Evolutionary conservation across 2,113 vertebrate species (phyloP), one percentile per base, ranked within the genome.

Genomic region (Sinocyclocheilus rhinocerous): DNA sequence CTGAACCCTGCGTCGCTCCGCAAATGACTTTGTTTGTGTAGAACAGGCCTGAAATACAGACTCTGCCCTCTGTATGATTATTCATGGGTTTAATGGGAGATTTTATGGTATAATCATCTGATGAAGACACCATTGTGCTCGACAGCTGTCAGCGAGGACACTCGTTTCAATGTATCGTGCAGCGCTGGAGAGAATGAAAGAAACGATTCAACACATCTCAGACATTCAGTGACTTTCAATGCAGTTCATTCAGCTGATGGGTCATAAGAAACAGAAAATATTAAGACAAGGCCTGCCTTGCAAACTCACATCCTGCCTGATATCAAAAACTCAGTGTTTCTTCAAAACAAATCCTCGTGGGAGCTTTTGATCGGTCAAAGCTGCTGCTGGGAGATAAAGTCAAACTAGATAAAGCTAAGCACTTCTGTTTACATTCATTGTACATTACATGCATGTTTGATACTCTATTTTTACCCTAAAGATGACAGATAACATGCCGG

Each of bases 121-220:
- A 24, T 80, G 12, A 63, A 63, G 42, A 80, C 77, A 80, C 77
- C 39, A 10, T 78, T 57, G 16, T 78, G 76, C 3, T 20, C 45
- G 13, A 22, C 69, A 22, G 69, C 69, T 72, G 33, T 72, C 36
- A 6, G 69, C 20, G 18, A 39, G 20, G 20, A 72, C 69, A 72
- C 7, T 0, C 4, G 4, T n/a, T 42, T 42, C 18, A 3, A 1
- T 20, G 33, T 69, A 29, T 2, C 7, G 24, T 39, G 69, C 33
- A 18, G 59, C 59, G 16, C 63, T 29, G 24, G 63, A 36, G 29
- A 57, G 1, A 0, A 63, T 6, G 3, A 78, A 57, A 77, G 50
- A 29, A 18, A 12, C 1, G 0, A 63, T 61, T 79, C 20, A 61
- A 42, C 1, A 10, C 55, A 63, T 42, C 55, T 36, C 2, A n/a